Percentiles rank a stretch among this genome's conserved stretches.
Conservation (phyloP, 2,888 invertebrate species). For the Oscheius sp. region DNA sequence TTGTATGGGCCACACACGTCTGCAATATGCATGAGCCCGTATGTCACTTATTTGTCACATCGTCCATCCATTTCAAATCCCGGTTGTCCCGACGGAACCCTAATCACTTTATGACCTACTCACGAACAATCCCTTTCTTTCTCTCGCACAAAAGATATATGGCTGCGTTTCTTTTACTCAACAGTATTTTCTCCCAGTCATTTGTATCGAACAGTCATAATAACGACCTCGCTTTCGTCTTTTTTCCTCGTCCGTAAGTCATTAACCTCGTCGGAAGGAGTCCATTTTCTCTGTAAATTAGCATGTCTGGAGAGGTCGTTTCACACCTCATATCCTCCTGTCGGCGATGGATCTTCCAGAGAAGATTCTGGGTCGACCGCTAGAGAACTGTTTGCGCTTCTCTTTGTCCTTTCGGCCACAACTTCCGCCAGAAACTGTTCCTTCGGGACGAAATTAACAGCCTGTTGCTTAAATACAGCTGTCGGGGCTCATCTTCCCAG, state of each 20-base stretch:
- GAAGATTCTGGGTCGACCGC: not conserved
- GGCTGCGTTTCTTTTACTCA: too few species aligned
- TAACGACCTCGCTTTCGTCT: not conserved
- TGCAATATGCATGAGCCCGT: constrained; percentile 36
- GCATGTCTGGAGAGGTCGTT: constrained; percentile 11
- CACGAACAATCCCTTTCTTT: not conserved
- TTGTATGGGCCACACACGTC: not conserved
- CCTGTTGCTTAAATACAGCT: not conserved
- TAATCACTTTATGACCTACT: constrained; percentile 29
- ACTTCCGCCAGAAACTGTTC: not conserved
- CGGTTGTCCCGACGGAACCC: constrained; percentile 3
- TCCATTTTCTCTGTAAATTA: constrained; percentile 22
- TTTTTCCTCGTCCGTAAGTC: not conserved
- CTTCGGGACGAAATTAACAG: not conserved
- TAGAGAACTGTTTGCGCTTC: not conserved
- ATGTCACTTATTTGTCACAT: constrained; percentile 33
- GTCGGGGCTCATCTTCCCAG: not conserved
- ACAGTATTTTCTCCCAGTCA: too few species aligned
- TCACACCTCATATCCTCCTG: constrained; percentile 14
- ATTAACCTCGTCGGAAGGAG: constrained; percentile 25
- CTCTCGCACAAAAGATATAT: not conserved
- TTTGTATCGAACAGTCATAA: too few species aligned
- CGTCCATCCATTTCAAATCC: constrained; percentile 29
- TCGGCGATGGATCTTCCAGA: not conserved
- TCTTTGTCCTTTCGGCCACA: too few species aligned